A percentile compares a stretch with the other conserved stretches of the same genome.
Evolutionary conservation across 2,888 invertebrate genomes (phyloP).

Genomic region (Caenorhabditis becei): DNA sequence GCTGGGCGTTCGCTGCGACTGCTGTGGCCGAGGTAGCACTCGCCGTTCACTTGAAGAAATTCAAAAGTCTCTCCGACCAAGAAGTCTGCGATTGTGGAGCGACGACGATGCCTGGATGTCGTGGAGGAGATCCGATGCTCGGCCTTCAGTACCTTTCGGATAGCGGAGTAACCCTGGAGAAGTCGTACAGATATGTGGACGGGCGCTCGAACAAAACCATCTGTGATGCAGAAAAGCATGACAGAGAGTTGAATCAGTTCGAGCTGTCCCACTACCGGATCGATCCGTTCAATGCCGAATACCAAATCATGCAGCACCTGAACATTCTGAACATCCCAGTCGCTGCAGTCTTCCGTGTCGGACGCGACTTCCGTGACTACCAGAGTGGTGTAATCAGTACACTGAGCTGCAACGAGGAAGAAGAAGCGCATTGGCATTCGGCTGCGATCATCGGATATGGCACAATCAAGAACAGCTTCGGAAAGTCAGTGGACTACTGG

Average conservation of each 20-base stretch:
- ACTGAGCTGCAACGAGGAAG: constrained; percentile 8
- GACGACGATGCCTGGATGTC: constrained; percentile 15
- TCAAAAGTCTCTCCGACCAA: constrained; percentile 35
- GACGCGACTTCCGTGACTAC: constrained; percentile 1
- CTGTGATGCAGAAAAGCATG: constrained; percentile 14
- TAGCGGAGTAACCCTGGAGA: neutral
- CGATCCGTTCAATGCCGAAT: constrained; percentile 27
- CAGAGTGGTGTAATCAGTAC: neutral
- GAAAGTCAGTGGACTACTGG: constrained; percentile 31
- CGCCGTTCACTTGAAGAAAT: constrained; percentile 23
- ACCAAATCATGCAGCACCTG: constrained; percentile 19
- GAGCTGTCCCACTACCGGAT: constrained; percentile 10
- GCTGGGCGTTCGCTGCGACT: constrained; percentile 55
- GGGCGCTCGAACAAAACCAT: neutral
- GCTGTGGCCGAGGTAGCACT: constrained; percentile 33
- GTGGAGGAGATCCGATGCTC: constrained; percentile 5
- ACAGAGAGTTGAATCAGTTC: constrained; percentile 14
- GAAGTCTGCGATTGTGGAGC: constrained; percentile 47
- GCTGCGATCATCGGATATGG: constrained; percentile 43
- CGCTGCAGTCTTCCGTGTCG: constrained; percentile 25
- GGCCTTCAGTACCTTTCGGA: constrained; percentile 25
- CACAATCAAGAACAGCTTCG: neutral
- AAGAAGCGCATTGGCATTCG: constrained; percentile 34
- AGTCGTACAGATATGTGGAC: constrained; percentile 17
- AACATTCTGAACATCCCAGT: constrained; percentile 27